Evolutionary conservation across 1,140 invertebrate species (phyloP).

Genomic region (Drosophila tropicalis): DNA sequence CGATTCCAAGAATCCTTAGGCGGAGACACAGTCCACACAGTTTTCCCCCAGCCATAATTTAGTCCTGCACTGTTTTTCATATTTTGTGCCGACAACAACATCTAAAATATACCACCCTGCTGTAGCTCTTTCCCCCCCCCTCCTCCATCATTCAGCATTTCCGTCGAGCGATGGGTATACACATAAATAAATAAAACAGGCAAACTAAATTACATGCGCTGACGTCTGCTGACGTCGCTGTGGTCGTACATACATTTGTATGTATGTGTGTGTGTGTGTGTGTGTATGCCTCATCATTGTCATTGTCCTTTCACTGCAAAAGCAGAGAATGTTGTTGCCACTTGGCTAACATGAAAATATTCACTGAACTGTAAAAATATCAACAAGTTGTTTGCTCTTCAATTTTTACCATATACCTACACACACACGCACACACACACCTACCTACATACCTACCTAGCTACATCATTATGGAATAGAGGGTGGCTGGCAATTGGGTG

Average conservation of each 20-base stretch:
- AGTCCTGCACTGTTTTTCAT: constrained; percentile 13
- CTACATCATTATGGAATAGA: constrained; percentile 11
- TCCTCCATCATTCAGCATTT: neutral
- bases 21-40: constrained; percentile 16
- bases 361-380: constrained; percentile 80
- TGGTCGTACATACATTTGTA: constrained; percentile 10
- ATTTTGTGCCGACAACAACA: constrained; percentile 29
- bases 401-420: constrained; percentile 44
- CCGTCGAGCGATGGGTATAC: constrained; percentile 16
- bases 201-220: constrained; percentile 64
- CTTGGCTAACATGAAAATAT: constrained; percentile 59
- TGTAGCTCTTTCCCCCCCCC: constrained; percentile 1
- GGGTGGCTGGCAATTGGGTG: constrained; percentile 13
- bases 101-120: constrained; percentile 37
- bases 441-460: constrained; percentile 1
- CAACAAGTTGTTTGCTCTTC: constrained; percentile 80
- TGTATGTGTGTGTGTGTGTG: constrained; percentile 24
- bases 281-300: constrained; percentile 15
- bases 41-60: constrained; percentile 42
- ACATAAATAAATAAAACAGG: constrained; percentile 62
- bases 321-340: constrained; percentile 23
- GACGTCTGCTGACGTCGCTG: constrained; percentile 69
- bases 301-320: constrained; percentile 11
- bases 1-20: constrained; percentile 46
- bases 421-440: constrained; percentile 32